Conservation (phyloP, 2,888 invertebrate species). For the Dasysyrphus albostriatus region DNA sequence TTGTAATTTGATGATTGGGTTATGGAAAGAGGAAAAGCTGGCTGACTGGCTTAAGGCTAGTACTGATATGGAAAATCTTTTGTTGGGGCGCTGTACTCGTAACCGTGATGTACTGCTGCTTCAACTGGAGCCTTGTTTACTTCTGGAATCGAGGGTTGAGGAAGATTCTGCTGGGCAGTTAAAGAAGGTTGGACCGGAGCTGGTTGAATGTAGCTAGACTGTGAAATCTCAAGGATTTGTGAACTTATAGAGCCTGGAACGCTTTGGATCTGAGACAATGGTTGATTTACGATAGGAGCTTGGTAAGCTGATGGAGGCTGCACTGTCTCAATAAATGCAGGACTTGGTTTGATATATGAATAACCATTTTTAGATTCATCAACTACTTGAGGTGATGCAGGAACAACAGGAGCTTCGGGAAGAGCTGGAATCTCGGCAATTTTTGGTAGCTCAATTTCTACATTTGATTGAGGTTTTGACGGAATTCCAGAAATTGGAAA, state of each 20-base stretch:
- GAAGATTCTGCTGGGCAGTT: neutral
- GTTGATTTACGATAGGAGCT: neutral
- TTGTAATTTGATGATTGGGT: neutral
- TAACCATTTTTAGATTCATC: slow-evolving; percentile 16
- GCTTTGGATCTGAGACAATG: neutral
- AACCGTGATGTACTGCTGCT: neutral
- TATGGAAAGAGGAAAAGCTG: neutral
- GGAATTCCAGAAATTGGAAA: too few species aligned
- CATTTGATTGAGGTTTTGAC: too few species aligned
- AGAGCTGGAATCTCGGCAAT: slow-evolving; percentile 20
- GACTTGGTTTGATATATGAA: neutral
- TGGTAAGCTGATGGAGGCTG: neutral
- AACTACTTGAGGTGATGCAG: slow-evolving; percentile 4
- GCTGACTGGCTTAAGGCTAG: too few species aligned
- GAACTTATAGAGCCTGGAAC: neutral
- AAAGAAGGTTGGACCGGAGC: neutral
- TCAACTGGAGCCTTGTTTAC: neutral
- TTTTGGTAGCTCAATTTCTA: neutral
- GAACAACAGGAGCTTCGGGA: slow-evolving; percentile 29
- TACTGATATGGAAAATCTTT: neutral
- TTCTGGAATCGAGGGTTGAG: slow-evolving; percentile 1
- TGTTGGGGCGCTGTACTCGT: slow-evolving; percentile 2
- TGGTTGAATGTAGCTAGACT: neutral
- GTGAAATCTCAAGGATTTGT: neutral
- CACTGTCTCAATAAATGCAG: neutral